Percentiles rank a stretch among this genome's conserved stretches.
phyloP scores from a whole-genome alignment of 2,797 vertebrate genomes.

The Capromys pilorides region DNA sequence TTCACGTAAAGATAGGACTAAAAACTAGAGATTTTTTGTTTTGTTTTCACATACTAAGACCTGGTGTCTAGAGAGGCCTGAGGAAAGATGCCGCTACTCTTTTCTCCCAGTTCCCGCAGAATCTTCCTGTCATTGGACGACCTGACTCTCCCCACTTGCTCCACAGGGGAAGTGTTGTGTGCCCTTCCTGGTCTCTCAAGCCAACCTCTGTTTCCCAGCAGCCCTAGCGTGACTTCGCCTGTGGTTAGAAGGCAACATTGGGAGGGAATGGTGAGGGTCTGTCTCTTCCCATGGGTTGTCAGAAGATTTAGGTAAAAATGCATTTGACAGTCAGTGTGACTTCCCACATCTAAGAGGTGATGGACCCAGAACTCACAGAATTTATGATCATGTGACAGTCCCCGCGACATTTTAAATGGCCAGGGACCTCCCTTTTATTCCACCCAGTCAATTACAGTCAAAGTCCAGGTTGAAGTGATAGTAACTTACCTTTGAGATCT shows the following conservation, averaged over 20 bases:
- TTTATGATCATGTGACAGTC: not conserved
- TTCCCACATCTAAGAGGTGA: not conserved
- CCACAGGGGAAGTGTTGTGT: not conserved
- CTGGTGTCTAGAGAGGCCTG: not conserved
- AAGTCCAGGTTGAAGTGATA: not conserved
- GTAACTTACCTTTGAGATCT: not conserved
- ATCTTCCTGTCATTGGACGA: not conserved
- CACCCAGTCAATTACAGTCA: not conserved
- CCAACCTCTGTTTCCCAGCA: not conserved
- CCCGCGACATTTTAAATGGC: not conserved
- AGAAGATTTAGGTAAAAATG: not conserved
- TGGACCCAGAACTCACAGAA: not conserved
- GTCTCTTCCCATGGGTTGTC: not conserved
- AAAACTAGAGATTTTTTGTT: not conserved
- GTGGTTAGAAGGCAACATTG: not conserved
- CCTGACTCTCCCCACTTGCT: not conserved
- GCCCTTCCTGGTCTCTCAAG: not conserved
- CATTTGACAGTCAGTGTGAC: not conserved
- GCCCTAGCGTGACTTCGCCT: not conserved
- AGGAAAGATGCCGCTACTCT: not conserved
- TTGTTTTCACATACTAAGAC: not conserved
- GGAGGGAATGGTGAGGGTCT: not conserved
- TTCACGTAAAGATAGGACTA: not conserved
- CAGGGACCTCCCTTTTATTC: not conserved
- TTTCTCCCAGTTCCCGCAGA: slow-evolving; percentile 14